Evolutionary conservation across 2,797 vertebrate species (phyloP).

Genomic region (Gambelia wislizenii): DNA sequence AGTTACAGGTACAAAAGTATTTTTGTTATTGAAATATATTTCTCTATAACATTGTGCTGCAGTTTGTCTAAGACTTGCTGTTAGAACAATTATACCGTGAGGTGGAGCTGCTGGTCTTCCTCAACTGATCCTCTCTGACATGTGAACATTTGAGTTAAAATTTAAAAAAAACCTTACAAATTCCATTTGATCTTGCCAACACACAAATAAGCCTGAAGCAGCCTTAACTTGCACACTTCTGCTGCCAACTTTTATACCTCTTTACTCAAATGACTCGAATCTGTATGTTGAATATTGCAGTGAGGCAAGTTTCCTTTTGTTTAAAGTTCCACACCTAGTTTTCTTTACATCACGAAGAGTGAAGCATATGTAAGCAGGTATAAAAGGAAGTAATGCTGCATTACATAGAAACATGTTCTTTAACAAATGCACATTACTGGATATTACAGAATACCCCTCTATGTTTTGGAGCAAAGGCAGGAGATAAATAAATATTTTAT

Average conservation of each 20-base stretch:
- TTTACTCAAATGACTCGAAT: not conserved
- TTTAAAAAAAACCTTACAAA: slow-evolving; percentile 40
- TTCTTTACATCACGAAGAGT: slow-evolving; percentile 53
- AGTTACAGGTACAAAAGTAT: not conserved
- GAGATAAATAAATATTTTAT: not conserved
- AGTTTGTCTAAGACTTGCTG: slow-evolving; percentile 32
- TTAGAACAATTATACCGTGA: slow-evolving; percentile 55
- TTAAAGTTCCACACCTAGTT: slow-evolving; percentile 62
- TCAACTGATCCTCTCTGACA: slow-evolving; percentile 23
- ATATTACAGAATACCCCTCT: slow-evolving; percentile 42
- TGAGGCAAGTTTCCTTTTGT: slow-evolving; percentile 57
- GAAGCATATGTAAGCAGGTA: slow-evolving; percentile 56
- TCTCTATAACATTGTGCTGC: not conserved
- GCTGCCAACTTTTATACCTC: slow-evolving; percentile 53
- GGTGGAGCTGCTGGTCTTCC: slow-evolving; percentile 68
- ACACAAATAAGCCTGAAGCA: slow-evolving; percentile 49
- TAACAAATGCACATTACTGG: slow-evolving; percentile 36
- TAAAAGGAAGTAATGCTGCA: slow-evolving; percentile 66
- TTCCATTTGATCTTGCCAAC: slow-evolving; percentile 31
- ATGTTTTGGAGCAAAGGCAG: not conserved
- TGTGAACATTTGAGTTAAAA: slow-evolving; percentile 32
- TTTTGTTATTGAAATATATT: not conserved
- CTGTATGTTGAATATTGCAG: slow-evolving; percentile 34
- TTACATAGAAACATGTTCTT: slow-evolving; percentile 54
- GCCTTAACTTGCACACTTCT: slow-evolving; percentile 54